Evolutionary conservation across 2,113 vertebrate genomes (phyloP).

Genomic region (Nestor notabilis): DNA sequence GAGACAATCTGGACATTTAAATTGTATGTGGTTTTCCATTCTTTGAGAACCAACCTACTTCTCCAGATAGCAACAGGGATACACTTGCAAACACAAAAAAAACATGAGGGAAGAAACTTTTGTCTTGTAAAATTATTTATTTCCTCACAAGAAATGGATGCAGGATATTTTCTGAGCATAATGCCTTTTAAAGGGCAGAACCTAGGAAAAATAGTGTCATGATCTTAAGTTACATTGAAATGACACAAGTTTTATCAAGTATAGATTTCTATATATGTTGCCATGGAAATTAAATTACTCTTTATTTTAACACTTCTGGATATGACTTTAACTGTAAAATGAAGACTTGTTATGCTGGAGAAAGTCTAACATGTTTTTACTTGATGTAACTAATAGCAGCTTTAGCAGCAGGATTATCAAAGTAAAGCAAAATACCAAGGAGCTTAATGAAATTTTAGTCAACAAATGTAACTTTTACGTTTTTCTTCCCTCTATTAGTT

Average conservation of each 20-base stretch:
- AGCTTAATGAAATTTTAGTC: background rate
- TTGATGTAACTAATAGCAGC: background rate
- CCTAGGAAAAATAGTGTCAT: background rate
- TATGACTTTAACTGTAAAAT: background rate
- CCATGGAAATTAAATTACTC: background rate
- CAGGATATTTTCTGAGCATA: background rate
- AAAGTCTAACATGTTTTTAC: background rate
- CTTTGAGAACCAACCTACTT: background rate
- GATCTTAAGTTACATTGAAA: background rate
- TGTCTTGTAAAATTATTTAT: background rate
- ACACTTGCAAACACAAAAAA: background rate
- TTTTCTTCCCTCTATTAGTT: background rate
- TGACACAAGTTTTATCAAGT: background rate
- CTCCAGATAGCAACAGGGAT: background rate
- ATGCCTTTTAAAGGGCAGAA: background rate
- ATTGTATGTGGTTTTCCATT: background rate
- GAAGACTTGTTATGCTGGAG: background rate
- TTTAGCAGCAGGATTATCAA: background rate
- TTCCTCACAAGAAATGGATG: background rate
- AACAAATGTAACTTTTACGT: background rate
- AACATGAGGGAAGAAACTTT: background rate
- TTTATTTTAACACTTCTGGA: background rate
- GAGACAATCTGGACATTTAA: conserved; percentile 25
- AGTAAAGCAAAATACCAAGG: background rate
- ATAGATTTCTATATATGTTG: background rate